Evolutionary conservation across 2,888 invertebrate species (phyloP).

Genomic region (Trisateles emortualis): DNA sequence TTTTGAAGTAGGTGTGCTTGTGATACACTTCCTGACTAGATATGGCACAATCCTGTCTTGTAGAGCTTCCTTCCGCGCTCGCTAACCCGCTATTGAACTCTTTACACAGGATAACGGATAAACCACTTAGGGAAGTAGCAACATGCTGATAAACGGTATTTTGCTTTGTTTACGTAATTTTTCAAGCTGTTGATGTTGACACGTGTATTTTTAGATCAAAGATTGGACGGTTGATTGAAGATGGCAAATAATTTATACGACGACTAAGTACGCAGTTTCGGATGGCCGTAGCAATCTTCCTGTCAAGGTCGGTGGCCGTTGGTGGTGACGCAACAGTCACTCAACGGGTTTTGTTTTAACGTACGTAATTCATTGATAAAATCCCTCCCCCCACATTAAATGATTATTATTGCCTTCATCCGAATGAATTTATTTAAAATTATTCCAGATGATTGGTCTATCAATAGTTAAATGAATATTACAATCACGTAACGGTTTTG

Average conservation of each 20-base stretch:
- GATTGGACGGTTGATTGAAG: constrained; percentile 23
- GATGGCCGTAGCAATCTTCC: constrained; percentile 52
- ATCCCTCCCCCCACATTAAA: constrained; percentile 40
- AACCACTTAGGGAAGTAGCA: constrained; percentile 67
- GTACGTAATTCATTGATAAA: constrained; percentile 73
- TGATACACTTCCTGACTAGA: constrained; percentile 79
- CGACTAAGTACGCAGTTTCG: constrained; percentile 32
- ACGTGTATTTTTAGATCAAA: constrained; percentile 19
- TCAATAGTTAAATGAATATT: background rate
- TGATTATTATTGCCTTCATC: constrained; percentile 17
- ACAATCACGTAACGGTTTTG: background rate
- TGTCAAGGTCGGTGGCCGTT: constrained; percentile 75
- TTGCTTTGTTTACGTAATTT: background rate
- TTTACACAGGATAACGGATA: constrained; percentile 69
- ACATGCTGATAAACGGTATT: background rate
- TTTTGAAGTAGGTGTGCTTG: constrained; percentile 65
- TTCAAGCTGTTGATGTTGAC: background rate
- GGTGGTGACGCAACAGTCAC: constrained; percentile 71
- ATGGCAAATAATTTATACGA: constrained; percentile 30
- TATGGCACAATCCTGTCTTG: constrained; percentile 70
- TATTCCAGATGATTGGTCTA: background rate
- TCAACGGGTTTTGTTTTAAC: constrained; percentile 71
- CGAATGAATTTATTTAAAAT: no score
- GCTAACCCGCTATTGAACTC: constrained; percentile 48
- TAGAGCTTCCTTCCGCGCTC: constrained; percentile 81